Conservation (phyloP, 2,888 invertebrate genomes). For the Eulithis prunata region DNA sequence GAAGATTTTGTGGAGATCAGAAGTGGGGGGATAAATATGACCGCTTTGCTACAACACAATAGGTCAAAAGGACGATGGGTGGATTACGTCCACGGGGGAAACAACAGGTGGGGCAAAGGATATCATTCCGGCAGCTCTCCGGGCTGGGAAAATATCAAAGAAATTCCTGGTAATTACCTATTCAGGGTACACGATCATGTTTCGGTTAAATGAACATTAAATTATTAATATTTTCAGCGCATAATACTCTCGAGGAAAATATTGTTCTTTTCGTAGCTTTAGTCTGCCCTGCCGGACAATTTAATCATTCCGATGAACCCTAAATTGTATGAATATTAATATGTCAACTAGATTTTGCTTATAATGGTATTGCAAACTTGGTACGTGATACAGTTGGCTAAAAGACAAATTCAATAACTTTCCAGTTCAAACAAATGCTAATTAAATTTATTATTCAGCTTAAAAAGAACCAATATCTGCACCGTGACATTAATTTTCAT, state of each 20-base stretch:
- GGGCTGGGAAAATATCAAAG: constrained; percentile 26
- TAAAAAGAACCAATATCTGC: constrained; percentile 11
- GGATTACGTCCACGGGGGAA: constrained; percentile 45
- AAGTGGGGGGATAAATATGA: constrained; percentile 36
- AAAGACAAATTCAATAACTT: too few relatives aligned
- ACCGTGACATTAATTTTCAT: constrained; percentile 29
- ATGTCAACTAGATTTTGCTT: too few relatives aligned
- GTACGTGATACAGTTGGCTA: too few relatives aligned
- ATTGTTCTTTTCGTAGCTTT: too few relatives aligned
- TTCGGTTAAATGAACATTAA: constrained; percentile 2
- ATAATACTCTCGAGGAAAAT: background rate
- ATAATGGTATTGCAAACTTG: too few relatives aligned
- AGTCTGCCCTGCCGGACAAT: too few relatives aligned
- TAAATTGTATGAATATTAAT: too few relatives aligned
- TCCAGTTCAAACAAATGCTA: background rate
- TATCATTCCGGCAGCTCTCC: constrained; percentile 30
- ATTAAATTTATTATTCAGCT: constrained; percentile 5
- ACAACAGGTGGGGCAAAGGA: constrained; percentile 48
- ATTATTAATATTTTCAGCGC: background rate
- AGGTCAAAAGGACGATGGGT: constrained; percentile 45
- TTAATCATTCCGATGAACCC: too few relatives aligned
- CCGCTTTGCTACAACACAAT: constrained; percentile 41
- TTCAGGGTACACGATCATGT: constrained; percentile 4
- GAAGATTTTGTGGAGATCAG: constrained; percentile 36
- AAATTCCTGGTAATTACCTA: constrained; percentile 21